Percentiles rank a stretch among this genome's conserved stretches.
Conservation (phyloP, 2,888 invertebrate species). For the Drosophila anomalata region DNA sequence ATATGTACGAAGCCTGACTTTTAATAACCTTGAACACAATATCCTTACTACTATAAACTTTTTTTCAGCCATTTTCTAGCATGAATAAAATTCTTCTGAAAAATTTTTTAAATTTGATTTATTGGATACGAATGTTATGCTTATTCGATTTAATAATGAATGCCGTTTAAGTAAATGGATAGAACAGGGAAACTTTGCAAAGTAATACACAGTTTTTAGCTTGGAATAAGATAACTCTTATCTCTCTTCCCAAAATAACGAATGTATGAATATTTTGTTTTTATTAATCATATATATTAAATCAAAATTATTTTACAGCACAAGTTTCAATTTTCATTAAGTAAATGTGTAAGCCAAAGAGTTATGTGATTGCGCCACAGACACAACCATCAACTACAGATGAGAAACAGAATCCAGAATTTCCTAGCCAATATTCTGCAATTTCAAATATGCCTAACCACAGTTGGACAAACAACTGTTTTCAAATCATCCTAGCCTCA, state of each 20-base stretch:
- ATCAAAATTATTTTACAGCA: neutral
- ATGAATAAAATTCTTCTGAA: too few relatives aligned
- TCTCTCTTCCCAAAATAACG: neutral
- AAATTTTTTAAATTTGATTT: too few relatives aligned
- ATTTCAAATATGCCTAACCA: constrained; percentile 32
- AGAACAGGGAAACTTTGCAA: neutral
- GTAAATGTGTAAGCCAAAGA: neutral
- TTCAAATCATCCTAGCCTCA: constrained; percentile 5
- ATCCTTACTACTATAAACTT: neutral
- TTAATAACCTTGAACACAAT: constrained; percentile 22
- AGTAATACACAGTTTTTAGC: neutral
- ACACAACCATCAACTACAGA: neutral
- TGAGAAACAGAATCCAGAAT: neutral
- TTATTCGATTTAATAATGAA: too few relatives aligned
- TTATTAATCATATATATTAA: neutral
- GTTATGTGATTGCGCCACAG: neutral
- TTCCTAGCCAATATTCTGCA: constrained; percentile 28
- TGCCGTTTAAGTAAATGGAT: too few relatives aligned
- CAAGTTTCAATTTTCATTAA: constrained; percentile 1
- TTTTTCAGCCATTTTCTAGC: neutral
- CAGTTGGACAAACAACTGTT: constrained; percentile 33
- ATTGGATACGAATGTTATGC: too few relatives aligned
- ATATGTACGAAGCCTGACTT: constrained; percentile 23
- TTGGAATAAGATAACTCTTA: neutral
- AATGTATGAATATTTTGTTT: neutral